Percentiles rank a stretch among this genome's conserved stretches.
Conservation (phyloP, 2,797 vertebrate species). For the Pogonophryne albipinna region DNA sequence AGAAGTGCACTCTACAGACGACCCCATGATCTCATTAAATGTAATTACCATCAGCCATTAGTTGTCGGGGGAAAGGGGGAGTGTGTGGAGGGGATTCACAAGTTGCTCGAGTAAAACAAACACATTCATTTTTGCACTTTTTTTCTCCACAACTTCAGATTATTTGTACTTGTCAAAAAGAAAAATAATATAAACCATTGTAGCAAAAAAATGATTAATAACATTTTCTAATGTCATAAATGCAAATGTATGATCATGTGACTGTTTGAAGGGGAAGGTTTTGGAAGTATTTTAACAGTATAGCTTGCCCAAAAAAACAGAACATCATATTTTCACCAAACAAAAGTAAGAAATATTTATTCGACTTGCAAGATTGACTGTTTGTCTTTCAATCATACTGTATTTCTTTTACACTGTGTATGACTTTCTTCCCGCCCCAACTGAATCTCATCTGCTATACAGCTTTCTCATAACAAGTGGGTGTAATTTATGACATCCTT, state of each 20-base stretch:
- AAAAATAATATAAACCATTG: background rate
- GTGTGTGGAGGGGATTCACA: conserved; percentile 10
- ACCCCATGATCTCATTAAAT: conserved; percentile 85
- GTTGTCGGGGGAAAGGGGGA: conserved; percentile 38
- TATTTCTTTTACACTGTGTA: background rate
- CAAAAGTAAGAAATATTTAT: background rate
- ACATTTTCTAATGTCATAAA: background rate
- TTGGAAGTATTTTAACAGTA: background rate
- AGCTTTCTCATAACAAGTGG: background rate
- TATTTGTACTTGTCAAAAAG: background rate
- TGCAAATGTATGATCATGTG: background rate
- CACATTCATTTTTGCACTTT: conserved; percentile 14
- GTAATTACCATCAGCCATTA: conserved; percentile 84
- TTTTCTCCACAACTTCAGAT: background rate
- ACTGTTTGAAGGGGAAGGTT: background rate
- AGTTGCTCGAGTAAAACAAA: conserved; percentile 34
- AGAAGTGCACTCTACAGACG: conserved; percentile 77
- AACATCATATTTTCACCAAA: background rate
- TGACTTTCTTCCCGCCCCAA: background rate
- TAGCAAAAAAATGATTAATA: background rate
- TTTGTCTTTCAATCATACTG: background rate
- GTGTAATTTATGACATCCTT: conserved; percentile 11
- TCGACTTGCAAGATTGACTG: background rate
- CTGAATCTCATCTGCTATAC: background rate
- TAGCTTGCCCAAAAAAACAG: background rate